These are phyloP conservation scores for Apoda limacodes DNA, from an alignment of 2,888 invertebrate genomes.

Conservation along the genomic window DNA sequence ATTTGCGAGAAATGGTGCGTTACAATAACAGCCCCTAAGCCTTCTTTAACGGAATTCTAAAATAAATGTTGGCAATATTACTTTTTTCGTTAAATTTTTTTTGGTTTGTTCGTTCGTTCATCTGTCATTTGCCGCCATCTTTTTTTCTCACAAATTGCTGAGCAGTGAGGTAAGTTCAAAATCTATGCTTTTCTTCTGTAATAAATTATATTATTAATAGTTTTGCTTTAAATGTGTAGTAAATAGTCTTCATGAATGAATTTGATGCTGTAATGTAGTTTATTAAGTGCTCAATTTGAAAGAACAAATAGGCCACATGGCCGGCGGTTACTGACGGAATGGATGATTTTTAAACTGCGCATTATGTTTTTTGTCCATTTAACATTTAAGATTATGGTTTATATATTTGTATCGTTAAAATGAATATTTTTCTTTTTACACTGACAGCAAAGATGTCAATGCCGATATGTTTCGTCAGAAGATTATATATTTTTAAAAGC, in stretches of 20 bases:
- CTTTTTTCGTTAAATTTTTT: slow-evolving; percentile 19
- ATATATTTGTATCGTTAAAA: no score
- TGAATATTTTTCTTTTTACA: no score
- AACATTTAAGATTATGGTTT: no score
- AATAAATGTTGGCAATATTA: no score
- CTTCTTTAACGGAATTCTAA: no score
- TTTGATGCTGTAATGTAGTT: background rate
- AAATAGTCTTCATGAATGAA: background rate
- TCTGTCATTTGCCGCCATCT: slow-evolving; percentile 50
- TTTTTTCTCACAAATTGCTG: slow-evolving; percentile 56
- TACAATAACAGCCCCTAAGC: no score
- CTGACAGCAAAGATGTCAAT: no score
- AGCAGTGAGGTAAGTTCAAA: slow-evolving; percentile 55
- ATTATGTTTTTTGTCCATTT: slow-evolving; percentile 54
- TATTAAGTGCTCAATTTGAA: no score
- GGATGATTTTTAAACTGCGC: slow-evolving; percentile 63
- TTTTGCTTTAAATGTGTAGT: slow-evolving; percentile 14
- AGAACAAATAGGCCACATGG: no score
- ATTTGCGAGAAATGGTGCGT: no score
- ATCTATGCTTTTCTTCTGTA: slow-evolving; percentile 28
- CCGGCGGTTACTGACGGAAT: no score
- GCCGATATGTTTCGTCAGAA: no score
- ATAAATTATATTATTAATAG: slow-evolving; percentile 23
- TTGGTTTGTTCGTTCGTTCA: slow-evolving; percentile 27
- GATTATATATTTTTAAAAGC: slow-evolving; percentile 14